Base-by-base conservation (phyloP, 2,888 invertebrate species). In the Leucozona laternaria region DNA sequence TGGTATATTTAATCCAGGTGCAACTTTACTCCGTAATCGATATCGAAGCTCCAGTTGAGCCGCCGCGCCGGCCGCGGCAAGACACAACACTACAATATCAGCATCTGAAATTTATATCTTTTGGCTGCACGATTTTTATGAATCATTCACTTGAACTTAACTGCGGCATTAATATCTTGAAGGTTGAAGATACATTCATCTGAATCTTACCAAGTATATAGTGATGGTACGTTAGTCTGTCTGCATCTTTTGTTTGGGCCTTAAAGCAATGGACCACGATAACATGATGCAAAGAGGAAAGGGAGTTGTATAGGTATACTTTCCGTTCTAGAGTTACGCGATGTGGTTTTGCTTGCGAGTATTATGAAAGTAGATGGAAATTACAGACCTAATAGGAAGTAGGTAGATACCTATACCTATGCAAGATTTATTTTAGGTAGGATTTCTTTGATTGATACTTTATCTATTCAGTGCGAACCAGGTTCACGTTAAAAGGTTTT, bases 141-240 rank as follows among this genome's bases (percentile, higher is more conserved):
- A 48, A 48, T 66, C 48, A 66, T 45, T 66, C 66, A 48, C 48
- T 66, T 66, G 66, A 66, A 66, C 45, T 66, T 66, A 48, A 48
- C 31, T 48, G 17, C 13, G 28, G 45, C 20, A 48, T 34, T 4
- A 28, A 43, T 43, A 25, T n/a, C 62, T 43, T 62, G 8, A 62
- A 43, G 62, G 45, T 43, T 62, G 8, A 62, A 43, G 62, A 62
- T 17, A 2, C 50, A 50, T 17, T 5, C 8, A 60, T 0, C 13
- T 60, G 58, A 13, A 37, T 31, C n/a, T 31, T 55, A n/a, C 25
- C 22, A 60, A 55, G 3, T 15, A n/a, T 6, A 6, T 31, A 8
- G n/a, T n/a, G n/a, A n/a, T n/a, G n/a, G 25, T 60, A n/a, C 8
- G 57, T n/a, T 60, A 13, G 37, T 62, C 40, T 40, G 37, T 62